Percentiles rank a stretch among this genome's conserved stretches.
phyloP scores from a whole-genome alignment of 1,140 invertebrate species.

The Cotesia typhae region DNA sequence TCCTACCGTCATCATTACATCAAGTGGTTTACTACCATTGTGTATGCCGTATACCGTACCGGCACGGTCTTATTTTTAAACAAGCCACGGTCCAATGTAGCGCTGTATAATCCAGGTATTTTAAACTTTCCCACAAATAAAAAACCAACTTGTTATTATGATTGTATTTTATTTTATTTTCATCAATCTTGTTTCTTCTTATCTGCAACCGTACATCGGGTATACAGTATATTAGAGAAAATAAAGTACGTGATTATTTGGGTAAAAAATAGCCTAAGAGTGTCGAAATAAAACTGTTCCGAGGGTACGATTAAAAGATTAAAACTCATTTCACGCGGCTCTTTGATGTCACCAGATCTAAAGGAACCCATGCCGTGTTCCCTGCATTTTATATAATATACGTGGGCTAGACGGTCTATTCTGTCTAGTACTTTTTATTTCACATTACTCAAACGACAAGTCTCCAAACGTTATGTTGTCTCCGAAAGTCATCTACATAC shows the following conservation, averaged over 20 bases:
- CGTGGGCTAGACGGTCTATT: no score
- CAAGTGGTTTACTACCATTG: conserved; percentile 5
- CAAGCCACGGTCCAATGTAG: background rate
- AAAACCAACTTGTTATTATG: no score
- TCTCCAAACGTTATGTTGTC: background rate
- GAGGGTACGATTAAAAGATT: background rate
- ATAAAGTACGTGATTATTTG: background rate
- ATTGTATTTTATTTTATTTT: no score
- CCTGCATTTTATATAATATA: no score
- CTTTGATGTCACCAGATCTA: conserved; percentile 2
- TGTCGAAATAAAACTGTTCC: background rate
- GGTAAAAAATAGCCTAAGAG: background rate
- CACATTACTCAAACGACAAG: background rate
- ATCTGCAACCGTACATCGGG: no score
- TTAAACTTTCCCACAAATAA: no score
- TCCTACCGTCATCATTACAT: conserved; percentile 39
- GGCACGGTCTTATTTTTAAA: background rate
- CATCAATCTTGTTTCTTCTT: no score
- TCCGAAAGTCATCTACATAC: background rate
- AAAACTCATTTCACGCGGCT: conserved; percentile 1
- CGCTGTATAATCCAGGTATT: background rate
- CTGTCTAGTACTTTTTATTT: no score
- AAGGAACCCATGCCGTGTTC: background rate
- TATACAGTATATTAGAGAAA: background rate
- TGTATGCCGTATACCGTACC: background rate